A percentile compares a stretch with the other conserved stretches of the same genome.
These are phyloP conservation scores for Salvator merianae DNA, from an alignment of 2,113 vertebrate genomes.

Conservation along the genomic window DNA sequence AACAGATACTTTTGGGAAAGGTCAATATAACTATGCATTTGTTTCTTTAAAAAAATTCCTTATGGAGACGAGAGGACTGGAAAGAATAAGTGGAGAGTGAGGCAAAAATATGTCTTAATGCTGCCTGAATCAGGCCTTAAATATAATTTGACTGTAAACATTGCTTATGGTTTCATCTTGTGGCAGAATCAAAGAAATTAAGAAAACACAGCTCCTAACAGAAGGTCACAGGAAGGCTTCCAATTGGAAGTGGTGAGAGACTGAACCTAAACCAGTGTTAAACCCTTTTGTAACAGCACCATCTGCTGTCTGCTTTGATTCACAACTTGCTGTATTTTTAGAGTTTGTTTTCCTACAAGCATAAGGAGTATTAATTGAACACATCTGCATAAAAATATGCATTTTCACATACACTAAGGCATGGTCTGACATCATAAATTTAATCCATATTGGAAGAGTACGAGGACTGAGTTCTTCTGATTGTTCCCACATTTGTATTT, in stretches of 20 bases:
- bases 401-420: background rate
- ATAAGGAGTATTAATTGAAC: background rate
- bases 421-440: too few species aligned
- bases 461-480: too few species aligned
- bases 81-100: background rate
- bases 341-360: background rate
- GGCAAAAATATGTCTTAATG: background rate
- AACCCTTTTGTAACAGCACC: background rate
- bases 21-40: background rate
- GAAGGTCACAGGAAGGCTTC: background rate
- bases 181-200: background rate
- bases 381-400: background rate
- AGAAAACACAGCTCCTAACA: background rate
- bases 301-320: slow-evolving; percentile 1
- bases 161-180: background rate
- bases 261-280: background rate
- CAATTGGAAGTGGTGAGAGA: background rate
- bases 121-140: background rate
- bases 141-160: background rate
- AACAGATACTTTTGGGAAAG: background rate
- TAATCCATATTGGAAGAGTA: too few species aligned
- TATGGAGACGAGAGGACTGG: background rate
- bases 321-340: background rate
- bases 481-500: too few species aligned
- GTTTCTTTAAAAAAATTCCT: background rate